Percentiles rank a stretch among this genome's conserved stretches.
Evolutionary conservation across 2,888 invertebrate species (phyloP).

Genomic region (Torymus auratus): DNA sequence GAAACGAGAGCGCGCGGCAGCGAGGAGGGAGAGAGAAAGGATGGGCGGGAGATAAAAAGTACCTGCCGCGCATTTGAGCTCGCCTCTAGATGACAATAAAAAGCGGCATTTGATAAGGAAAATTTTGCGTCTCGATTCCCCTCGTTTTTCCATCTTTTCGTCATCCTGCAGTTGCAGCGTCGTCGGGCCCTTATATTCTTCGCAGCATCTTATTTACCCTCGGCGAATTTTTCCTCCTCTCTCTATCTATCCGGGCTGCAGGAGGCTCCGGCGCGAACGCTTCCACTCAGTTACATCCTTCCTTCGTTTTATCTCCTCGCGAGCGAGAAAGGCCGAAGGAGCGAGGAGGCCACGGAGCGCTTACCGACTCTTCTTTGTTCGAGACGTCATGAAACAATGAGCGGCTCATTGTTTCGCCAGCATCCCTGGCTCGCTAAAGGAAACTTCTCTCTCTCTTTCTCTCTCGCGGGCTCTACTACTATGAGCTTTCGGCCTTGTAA

Average conservation of each 20-base stretch:
- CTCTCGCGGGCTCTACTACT: too few relatives aligned
- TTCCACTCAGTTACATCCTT: not conserved
- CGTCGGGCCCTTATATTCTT: too few relatives aligned
- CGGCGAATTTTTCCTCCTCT: slow-evolving; percentile 4
- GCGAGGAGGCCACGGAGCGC: slow-evolving; percentile 25
- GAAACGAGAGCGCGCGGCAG: not conserved
- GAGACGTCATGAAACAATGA: slow-evolving; percentile 62
- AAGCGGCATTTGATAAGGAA: too few relatives aligned
- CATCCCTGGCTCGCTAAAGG: not conserved
- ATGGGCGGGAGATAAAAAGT: too few relatives aligned
- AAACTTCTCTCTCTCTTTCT: too few relatives aligned
- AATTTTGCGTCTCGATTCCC: too few relatives aligned
- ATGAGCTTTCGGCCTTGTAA: not conserved
- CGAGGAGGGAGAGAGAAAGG: not conserved
- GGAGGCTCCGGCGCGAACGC: not conserved
- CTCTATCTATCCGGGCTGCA: not conserved
- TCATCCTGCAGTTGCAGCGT: too few relatives aligned
- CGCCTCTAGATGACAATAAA: too few relatives aligned
- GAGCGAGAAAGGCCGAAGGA: not conserved
- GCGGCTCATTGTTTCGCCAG: slow-evolving; percentile 60
- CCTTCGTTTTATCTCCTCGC: slow-evolving; percentile 1
- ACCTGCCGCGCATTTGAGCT: too few relatives aligned
- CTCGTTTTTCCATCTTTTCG: not conserved
- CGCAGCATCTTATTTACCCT: slow-evolving; percentile 7
- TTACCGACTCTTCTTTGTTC: slow-evolving; percentile 61